Base-by-base conservation (phyloP, 2,113 vertebrate genomes). In the Urocynchramus pylzowi region DNA sequence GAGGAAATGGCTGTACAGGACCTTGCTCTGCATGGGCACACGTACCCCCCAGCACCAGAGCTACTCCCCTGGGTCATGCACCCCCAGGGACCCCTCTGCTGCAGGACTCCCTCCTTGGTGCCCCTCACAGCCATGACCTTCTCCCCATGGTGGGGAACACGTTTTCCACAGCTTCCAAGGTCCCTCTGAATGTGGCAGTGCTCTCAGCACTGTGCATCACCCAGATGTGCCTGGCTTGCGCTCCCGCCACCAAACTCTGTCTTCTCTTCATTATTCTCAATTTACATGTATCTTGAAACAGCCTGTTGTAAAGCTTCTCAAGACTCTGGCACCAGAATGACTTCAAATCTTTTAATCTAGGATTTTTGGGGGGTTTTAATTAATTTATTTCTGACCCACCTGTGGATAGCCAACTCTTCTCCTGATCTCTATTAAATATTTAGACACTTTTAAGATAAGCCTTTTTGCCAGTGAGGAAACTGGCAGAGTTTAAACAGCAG, bases 1-100 rank as follows among this genome's bases (percentile, higher is more conserved):
- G 23, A 21, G 6, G 12, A 54, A 5, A 2, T 17, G 0, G 0
- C 33, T 3, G 0, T 7, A 16, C 35, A 56, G 57, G 21, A 42
- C 11, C 24, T 54, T 1, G 1, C 12, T 39, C 35, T 63, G 33
- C 37, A 22, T 1, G 17, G 85, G 20, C 4, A 1, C 13, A 8
- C 0, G 0, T 6, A 12, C 2, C 7, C 19, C 22, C 26, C n/a
- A 13, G 16, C 35, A n/a, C 28, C 41, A 8, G 52, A 63, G 52
- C 24, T 52, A 21, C 13, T 67, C 30, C 49, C 22, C 3, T 1
- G 9, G 23, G 21, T 76, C 73, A 28, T 2, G n/a, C 16, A 41
- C 6, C 9, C 14, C 26, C 26, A 74, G 17, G 5, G 17, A 69
- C 30, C 20, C 16, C 35, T 50, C 35, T 22, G 8, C 24, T 64